Percentiles rank a stretch among this genome's conserved stretches.
Evolutionary conservation across 2,113 vertebrate genomes (phyloP).

Genomic region (Hippocampus mohnikei): DNA sequence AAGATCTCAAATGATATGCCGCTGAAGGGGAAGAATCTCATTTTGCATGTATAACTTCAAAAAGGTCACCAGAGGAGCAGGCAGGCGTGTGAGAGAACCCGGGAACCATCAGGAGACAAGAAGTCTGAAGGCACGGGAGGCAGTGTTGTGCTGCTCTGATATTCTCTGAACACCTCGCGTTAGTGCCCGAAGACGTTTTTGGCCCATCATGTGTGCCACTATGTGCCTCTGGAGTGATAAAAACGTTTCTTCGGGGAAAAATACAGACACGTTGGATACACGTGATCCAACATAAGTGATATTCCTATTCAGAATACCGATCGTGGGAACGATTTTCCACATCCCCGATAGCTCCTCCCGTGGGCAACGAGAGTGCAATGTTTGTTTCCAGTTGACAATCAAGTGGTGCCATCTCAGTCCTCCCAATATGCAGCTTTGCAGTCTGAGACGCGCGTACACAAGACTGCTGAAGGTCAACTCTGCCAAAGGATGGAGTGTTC

Average conservation of each 20-base stretch:
- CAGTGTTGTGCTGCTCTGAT: slow-evolving; percentile 16
- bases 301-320: slow-evolving; percentile 16
- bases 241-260: not conserved
- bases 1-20: slow-evolving; percentile 54
- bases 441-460: slow-evolving; percentile 41
- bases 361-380: slow-evolving; percentile 2
- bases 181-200: slow-evolving; percentile 34
- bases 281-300: slow-evolving; percentile 13
- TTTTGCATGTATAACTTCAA: slow-evolving; percentile 72
- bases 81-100: slow-evolving; percentile 48
- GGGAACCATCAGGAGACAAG: slow-evolving; percentile 48
- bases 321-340: slow-evolving; percentile 8
- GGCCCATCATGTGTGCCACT: not conserved
- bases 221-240: slow-evolving; percentile 10
- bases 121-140: slow-evolving; percentile 30
- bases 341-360: slow-evolving; percentile 3
- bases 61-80: slow-evolving; percentile 70
- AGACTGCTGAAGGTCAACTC: slow-evolving; percentile 36
- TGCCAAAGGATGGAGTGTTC: slow-evolving; percentile 41
- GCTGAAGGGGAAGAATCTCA: slow-evolving; percentile 66
- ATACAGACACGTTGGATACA: not conserved
- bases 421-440: slow-evolving; percentile 56
- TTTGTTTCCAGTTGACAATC: slow-evolving; percentile 40
- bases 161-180: slow-evolving; percentile 41
- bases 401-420: slow-evolving; percentile 36